Evolutionary conservation across 2,797 vertebrate species (phyloP), one percentile per base, ranked within the genome.

Genomic region (Sphaeramia orbicularis): DNA sequence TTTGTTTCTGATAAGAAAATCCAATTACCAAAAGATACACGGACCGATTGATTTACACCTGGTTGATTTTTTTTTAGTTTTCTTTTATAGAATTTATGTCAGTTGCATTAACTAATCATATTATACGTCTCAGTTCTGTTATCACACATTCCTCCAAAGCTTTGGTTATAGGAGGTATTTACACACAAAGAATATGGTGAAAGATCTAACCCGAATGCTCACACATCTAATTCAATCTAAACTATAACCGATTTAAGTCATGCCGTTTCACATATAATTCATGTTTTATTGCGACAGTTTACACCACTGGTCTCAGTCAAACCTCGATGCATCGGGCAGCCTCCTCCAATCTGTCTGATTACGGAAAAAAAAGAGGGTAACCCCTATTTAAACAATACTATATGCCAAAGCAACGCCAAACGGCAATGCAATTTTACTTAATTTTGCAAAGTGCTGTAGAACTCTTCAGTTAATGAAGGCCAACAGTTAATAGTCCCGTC

Each of bases 271-370:
- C 72, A 66, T 43, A 69, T 65, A 78, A 30, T 76, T 32, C 54
- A 73, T 75, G 63, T 65, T 65, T 91, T 91, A 92, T 92, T 92
- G 87, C 91, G 69, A 54, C 61, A 16, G 54, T 81, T 86, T 68
- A 66, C 60, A 58, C 51, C 64, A 51, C 53, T 68, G 19, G 61
- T 50, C 55, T 27, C 9, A 5, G 36, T 42, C 35, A 52, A 32
- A 18, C 49, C 37, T n/a, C n/a, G n/a, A n/a, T n/a, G n/a, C n/a
- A n/a, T 15, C 8, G 42, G 30, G 51, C 52, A 15, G 16, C 53
- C n/a, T 19, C 12, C 13, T 9, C 30, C 21, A 16, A 36, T 41
- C 45, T 27, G 40, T 63, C 52, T 64, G 6, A 68, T 59, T 55
- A 9, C 24, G 55, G 58, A 73, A 67, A n/a, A n/a, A 19, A 18